These are phyloP conservation scores for Cariama cristata DNA, from an alignment of 2,113 vertebrate species.

Conservation along the genomic window DNA sequence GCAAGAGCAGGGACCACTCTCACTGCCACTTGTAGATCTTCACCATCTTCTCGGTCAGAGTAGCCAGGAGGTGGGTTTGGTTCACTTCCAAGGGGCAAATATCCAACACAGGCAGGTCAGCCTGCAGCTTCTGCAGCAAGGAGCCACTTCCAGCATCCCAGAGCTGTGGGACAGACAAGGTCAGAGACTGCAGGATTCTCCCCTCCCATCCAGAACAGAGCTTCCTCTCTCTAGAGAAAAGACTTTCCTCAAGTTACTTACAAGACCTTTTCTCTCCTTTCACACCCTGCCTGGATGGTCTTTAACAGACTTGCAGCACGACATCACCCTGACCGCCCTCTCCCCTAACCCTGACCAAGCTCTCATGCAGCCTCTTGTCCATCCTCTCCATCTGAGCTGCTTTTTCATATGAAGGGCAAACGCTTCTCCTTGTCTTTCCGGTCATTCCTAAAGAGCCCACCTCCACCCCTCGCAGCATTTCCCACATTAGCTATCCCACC, in stretches of 20 bases:
- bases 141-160: slow-evolving; percentile 89
- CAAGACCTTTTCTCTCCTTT: background rate
- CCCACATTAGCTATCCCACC: background rate
- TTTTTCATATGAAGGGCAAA: background rate
- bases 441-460: background rate
- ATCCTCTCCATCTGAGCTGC: background rate
- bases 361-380: background rate
- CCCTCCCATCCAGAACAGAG: background rate
- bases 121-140: slow-evolving; percentile 88
- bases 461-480: accelerated
- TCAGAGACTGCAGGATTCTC: background rate
- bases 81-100: slow-evolving; percentile 89
- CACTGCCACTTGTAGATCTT: slow-evolving; percentile 93
- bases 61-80: slow-evolving; percentile 84
- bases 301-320: background rate
- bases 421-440: background rate
- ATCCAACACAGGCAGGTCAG: slow-evolving; percentile 89
- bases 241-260: background rate
- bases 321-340: background rate
- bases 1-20: background rate
- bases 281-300: background rate
- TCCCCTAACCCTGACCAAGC: background rate
- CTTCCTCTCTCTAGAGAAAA: background rate
- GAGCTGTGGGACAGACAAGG: slow-evolving; percentile 78
- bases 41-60: slow-evolving; percentile 91